Evolutionary conservation across 2,797 vertebrate genomes (phyloP).

Genomic region (Halcyon smyrnensis): DNA sequence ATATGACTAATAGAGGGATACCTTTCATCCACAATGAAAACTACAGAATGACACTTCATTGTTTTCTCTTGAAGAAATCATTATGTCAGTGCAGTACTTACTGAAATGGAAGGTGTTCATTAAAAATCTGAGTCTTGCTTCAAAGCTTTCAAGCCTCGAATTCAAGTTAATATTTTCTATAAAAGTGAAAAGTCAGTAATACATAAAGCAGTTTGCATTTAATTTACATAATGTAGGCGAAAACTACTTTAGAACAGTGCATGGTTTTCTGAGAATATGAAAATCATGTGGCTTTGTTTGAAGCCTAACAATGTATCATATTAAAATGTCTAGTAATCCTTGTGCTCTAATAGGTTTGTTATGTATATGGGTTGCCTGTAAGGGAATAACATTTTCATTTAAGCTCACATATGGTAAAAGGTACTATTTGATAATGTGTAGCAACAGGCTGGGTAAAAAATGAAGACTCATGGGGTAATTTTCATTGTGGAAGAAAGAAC

Average conservation of each 20-base stretch:
- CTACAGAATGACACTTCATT: not conserved
- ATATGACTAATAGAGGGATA: not conserved
- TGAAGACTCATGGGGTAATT: not conserved
- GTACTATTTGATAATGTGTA: not conserved
- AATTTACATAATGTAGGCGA: not conserved
- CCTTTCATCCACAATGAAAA: not conserved
- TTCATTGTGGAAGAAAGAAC: not conserved
- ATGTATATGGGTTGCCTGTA: not conserved
- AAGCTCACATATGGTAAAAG: not conserved
- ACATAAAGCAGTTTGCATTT: not conserved
- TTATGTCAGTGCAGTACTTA: not conserved
- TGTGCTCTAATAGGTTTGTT: not conserved
- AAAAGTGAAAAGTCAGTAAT: slow-evolving; percentile 5
- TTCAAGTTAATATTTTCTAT: not conserved
- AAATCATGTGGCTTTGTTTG: not conserved
- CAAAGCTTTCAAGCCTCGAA: slow-evolving; percentile 17
- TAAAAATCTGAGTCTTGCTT: slow-evolving; percentile 19
- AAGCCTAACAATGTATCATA: not conserved
- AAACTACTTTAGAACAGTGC: not conserved
- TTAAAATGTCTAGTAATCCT: not conserved
- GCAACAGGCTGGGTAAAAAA: not conserved
- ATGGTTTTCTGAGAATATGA: not conserved
- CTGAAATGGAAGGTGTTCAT: not conserved
- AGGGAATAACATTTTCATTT: not conserved
- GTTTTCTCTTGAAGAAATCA: not conserved